phyloP scores from a whole-genome alignment of 2,113 vertebrate species.

The Lonchura striata region DNA sequence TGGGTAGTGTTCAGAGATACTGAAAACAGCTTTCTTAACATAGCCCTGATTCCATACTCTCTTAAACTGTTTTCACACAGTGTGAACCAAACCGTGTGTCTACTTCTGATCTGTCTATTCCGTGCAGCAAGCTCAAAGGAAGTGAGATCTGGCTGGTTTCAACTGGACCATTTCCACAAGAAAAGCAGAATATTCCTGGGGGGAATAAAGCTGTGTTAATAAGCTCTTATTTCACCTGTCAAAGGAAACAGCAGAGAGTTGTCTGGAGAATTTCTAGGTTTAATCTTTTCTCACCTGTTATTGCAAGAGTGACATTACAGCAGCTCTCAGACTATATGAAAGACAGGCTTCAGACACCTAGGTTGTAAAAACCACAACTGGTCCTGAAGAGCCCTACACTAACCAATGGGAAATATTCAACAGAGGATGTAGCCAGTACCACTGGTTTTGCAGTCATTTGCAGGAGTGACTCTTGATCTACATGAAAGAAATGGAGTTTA shows the following conservation, averaged over 20 bases:
- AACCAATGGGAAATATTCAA: not conserved
- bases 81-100: constrained; percentile 4
- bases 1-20: constrained; percentile 61
- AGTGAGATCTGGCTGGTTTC: constrained; percentile 39
- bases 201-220: constrained; percentile 22
- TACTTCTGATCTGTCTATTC: constrained; percentile 44
- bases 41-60: constrained; percentile 44
- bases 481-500: not conserved
- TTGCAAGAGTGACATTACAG: not conserved
- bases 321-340: not conserved
- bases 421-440: not conserved
- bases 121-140: not conserved
- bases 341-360: not conserved
- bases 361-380: not conserved
- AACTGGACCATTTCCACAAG: constrained; percentile 21
- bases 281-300: not conserved
- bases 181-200: constrained; percentile 14
- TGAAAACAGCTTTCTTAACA: constrained; percentile 57
- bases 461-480: not conserved
- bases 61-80: constrained; percentile 47
- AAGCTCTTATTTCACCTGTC: not conserved
- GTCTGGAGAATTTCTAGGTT: not conserved
- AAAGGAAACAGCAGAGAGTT: not conserved
- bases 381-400: not conserved
- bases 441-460: not conserved